These are phyloP conservation scores for Cheilosia vulpina DNA, from an alignment of 2,888 invertebrate genomes.

Conservation along the genomic window DNA sequence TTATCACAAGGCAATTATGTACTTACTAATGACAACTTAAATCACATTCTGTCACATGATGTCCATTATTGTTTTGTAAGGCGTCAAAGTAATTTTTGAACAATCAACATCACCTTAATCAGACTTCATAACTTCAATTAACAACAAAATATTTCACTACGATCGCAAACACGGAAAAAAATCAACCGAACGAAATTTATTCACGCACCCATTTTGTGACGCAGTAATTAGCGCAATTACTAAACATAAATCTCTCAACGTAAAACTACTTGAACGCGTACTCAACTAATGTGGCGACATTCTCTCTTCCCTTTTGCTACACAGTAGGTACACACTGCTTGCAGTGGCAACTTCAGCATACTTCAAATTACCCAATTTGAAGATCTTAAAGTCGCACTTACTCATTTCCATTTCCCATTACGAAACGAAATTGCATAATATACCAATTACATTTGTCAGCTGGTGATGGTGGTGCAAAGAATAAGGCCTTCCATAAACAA, in stretches of 20 bases:
- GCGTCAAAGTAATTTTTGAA: background rate
- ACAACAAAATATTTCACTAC: background rate
- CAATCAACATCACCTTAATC: background rate
- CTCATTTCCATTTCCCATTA: constrained; percentile 59
- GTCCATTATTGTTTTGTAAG: background rate
- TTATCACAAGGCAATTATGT: too few relatives aligned
- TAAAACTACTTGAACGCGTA: background rate
- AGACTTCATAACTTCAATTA: background rate
- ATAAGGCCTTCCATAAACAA: constrained; percentile 18
- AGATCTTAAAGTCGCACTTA: constrained; percentile 62
- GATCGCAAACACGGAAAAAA: background rate
- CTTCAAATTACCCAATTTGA: constrained; percentile 61
- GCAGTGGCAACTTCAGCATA: constrained; percentile 7
- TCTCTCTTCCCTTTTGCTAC: background rate
- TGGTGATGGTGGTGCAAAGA: constrained; percentile 20
- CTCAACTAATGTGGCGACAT: constrained; percentile 14
- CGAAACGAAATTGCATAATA: constrained; percentile 70
- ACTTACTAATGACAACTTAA: background rate
- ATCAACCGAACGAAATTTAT: background rate
- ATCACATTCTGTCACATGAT: background rate
- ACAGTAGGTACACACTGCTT: background rate
- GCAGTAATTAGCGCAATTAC: constrained; percentile 38
- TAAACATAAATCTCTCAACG: constrained; percentile 20
- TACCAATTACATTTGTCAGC: constrained; percentile 69
- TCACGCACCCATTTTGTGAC: constrained; percentile 13